These are phyloP conservation scores for Drosophila atripex DNA, from an alignment of 2,888 invertebrate species.

Conservation along the genomic window DNA sequence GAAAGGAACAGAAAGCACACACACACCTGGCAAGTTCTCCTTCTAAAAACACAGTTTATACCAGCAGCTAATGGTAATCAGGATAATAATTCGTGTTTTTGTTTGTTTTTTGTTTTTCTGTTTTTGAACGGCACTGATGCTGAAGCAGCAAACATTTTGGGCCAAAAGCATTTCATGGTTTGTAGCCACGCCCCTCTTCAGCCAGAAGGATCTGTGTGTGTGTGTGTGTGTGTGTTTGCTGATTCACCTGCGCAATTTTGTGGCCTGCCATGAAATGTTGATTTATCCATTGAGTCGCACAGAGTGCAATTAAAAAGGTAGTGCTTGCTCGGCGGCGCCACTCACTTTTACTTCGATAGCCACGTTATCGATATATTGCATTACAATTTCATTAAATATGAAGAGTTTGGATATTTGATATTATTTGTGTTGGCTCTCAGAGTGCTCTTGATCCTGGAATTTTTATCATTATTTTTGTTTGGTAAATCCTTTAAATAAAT, in stretches of 20 bases:
- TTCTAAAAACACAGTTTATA: slow-evolving; percentile 7
- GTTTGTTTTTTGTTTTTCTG: slow-evolving; percentile 20
- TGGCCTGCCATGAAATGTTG: slow-evolving; percentile 26
- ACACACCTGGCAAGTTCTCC: not conserved
- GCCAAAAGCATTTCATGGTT: slow-evolving; percentile 35
- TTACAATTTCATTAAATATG: not conserved
- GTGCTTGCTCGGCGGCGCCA: slow-evolving; percentile 18
- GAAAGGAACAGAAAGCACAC: slow-evolving; percentile 22
- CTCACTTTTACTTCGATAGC: slow-evolving; percentile 12
- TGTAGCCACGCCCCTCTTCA: too few species aligned
- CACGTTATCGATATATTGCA: not conserved
- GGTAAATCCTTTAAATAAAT: too few species aligned
- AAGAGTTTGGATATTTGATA: too few species aligned
- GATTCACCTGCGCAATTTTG: slow-evolving; percentile 26
- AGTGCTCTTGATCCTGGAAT: slow-evolving; percentile 10
- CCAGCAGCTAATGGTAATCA: slow-evolving; percentile 38
- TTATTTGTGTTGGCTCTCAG: not conserved
- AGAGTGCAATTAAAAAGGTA: slow-evolving; percentile 20
- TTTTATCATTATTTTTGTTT: not conserved
- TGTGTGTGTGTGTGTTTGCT: slow-evolving; percentile 14
- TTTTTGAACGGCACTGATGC: slow-evolving; percentile 5
- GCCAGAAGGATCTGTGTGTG: not conserved
- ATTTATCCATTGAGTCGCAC: slow-evolving; percentile 27
- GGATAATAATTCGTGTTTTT: slow-evolving; percentile 36
- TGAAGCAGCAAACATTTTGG: slow-evolving; percentile 36